These are phyloP conservation scores for Meda fulgida DNA, from an alignment of 2,797 vertebrate genomes.

Conservation along the genomic window DNA sequence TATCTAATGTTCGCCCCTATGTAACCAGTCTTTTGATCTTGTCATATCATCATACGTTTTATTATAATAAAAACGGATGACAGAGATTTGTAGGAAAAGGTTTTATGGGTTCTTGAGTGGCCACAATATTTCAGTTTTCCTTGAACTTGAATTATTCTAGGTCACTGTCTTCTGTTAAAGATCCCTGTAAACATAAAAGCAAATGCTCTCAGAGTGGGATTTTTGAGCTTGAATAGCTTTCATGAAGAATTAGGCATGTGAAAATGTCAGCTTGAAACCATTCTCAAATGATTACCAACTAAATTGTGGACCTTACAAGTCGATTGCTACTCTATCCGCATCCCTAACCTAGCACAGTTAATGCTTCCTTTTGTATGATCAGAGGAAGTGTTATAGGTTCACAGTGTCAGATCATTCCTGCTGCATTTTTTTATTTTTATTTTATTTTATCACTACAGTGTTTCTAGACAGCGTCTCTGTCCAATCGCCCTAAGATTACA, in stretches of 20 bases:
- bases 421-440: background rate
- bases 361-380: slow-evolving; percentile 20
- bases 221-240: slow-evolving; percentile 17
- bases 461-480: slow-evolving; percentile 7
- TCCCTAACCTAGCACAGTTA: slow-evolving; percentile 22
- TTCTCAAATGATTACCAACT: background rate
- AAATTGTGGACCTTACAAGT: background rate
- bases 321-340: slow-evolving; percentile 5
- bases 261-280: slow-evolving; percentile 7
- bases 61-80: slow-evolving; percentile 6
- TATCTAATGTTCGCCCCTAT: slow-evolving; percentile 32
- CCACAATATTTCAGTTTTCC: slow-evolving; percentile 14
- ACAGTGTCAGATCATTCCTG: background rate
- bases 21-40: slow-evolving; percentile 43
- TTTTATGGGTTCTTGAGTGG: slow-evolving; percentile 13
- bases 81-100: slow-evolving; percentile 1
- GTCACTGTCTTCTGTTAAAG: background rate
- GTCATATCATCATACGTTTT: slow-evolving; percentile 26
- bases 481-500: background rate
- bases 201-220: background rate
- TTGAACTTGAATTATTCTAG: slow-evolving; percentile 6
- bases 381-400: slow-evolving; percentile 10
- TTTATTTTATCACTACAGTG: slow-evolving; percentile 5
- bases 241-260: background rate
- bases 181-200: slow-evolving; percentile 11